Base-by-base conservation (phyloP, 2,113 vertebrate genomes). In the Sturnus vulgaris region DNA sequence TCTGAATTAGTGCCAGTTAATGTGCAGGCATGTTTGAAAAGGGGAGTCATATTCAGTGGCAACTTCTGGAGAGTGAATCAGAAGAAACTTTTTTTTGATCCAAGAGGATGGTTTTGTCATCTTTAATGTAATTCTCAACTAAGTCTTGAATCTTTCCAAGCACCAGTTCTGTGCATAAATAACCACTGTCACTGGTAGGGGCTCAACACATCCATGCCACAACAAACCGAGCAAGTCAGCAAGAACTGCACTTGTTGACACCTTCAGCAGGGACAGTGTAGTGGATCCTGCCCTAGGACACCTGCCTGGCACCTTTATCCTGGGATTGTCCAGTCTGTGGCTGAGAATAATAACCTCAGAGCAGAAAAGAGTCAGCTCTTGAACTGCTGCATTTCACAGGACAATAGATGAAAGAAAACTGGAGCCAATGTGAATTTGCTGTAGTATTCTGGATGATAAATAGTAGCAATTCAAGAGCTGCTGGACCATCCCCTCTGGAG, bases 1-100 rank as follows among this genome's bases (percentile, higher is more conserved):
- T 84, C 71, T 56, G 60, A 97, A 96, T 93, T 85, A 84, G 47
- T 75, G 55, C n/a, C 86, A 88, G 75, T 83, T 94, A 97, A 91
- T 65, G 35, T 57, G 88, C 71, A 79, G 35, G 17, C 82, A 66
- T 82, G 24, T 55, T 92, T 91, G 80, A 86, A 94, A 93, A 92
- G 37, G 19, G 75, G 72, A 96, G 25, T 35, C 52, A 82, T 79
- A 93, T 77, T 95, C 94, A 96, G 87, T 79, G 95, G 70, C 47
- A 68, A 28, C 69, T 93, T 75, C 88, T 82, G 53, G 21, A 95
- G 71, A 94, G 52, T 63, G 31, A 93, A 82, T 93, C 86, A 47
- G 28, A 95, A 97, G 73, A 93, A 92, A 68, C 1, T 63, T 93
- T 92, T 76, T 61, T 52, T 90, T 82, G 60, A 84, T 87, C 46